Conservation (phyloP, 2,113 vertebrate genomes). For the Falco punctatus region DNA sequence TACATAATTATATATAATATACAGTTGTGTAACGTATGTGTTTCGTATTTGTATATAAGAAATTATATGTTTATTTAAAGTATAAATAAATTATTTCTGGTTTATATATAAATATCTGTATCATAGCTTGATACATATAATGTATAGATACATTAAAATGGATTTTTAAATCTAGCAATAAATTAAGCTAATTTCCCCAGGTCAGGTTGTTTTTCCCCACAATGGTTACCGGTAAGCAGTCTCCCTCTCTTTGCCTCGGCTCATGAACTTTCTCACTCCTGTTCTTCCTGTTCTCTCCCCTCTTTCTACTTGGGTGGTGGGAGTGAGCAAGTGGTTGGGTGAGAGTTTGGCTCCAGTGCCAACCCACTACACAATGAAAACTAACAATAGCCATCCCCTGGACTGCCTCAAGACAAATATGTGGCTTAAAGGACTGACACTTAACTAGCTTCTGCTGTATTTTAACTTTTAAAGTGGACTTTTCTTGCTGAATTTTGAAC, state of each 20-base stretch:
- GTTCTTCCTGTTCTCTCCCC: neutral
- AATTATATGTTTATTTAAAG: neutral
- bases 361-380: neutral
- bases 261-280: neutral
- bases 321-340: neutral
- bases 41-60: neutral
- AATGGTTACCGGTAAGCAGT: neutral
- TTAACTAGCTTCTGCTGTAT: neutral
- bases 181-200: neutral
- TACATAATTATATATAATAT: neutral
- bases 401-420: neutral
- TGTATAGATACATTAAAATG: no score
- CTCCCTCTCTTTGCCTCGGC: neutral
- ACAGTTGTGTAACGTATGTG: neutral
- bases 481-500: neutral
- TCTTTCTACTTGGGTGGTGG: neutral
- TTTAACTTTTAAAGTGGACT: neutral
- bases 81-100: neutral
- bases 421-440: neutral
- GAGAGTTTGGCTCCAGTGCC: neutral
- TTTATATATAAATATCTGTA: no score
- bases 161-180: neutral
- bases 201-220: accelerated
- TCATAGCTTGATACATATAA: neutral
- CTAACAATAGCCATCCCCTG: neutral